A percentile compares a stretch with the other conserved stretches of the same genome.
Evolutionary conservation across 2,888 invertebrate genomes (phyloP).

Genomic region (Caenorhabditis sulstoni): DNA sequence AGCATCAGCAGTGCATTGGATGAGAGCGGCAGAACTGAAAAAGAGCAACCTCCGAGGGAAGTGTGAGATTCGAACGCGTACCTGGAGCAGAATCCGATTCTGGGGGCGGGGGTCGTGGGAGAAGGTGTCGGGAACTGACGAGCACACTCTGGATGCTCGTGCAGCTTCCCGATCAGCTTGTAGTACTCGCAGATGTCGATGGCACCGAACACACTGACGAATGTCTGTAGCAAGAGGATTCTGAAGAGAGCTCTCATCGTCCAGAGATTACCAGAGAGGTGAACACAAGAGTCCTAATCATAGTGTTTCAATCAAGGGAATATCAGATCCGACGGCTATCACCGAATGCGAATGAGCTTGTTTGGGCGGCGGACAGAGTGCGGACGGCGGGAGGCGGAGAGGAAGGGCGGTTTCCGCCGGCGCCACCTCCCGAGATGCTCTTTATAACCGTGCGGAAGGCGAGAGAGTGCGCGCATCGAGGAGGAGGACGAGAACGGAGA

Average conservation of each 20-base stretch:
- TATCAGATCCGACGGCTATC: constrained; percentile 10
- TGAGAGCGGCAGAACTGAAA: constrained; percentile 72
- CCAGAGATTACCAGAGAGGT: constrained; percentile 41
- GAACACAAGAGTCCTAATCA: constrained; percentile 37
- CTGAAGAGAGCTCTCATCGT: not conserved
- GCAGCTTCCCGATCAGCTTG: constrained; percentile 68
- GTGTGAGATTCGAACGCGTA: not conserved
- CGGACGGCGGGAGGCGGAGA: constrained; percentile 8
- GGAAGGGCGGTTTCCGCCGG: constrained; percentile 44
- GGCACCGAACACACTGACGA: constrained; percentile 48
- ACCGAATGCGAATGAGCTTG: constrained; percentile 20
- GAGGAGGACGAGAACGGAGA: not conserved
- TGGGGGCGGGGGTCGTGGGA: constrained; percentile 56
- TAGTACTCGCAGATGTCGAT: constrained; percentile 75
- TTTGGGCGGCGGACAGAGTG: constrained; percentile 19
- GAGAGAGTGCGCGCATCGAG: constrained; percentile 7
- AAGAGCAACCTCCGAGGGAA: not conserved
- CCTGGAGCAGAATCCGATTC: constrained; percentile 71
- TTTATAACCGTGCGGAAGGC: constrained; percentile 29
- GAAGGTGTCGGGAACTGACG: constrained; percentile 58
- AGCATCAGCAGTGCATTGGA: constrained; percentile 77
- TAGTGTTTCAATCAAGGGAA: constrained; percentile 32
- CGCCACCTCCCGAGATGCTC: constrained; percentile 48
- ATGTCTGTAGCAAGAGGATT: constrained; percentile 22
- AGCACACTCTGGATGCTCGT: constrained; percentile 76